Evolutionary conservation across 2,888 invertebrate genomes (phyloP).

Genomic region (Sarcophaga variegata): DNA sequence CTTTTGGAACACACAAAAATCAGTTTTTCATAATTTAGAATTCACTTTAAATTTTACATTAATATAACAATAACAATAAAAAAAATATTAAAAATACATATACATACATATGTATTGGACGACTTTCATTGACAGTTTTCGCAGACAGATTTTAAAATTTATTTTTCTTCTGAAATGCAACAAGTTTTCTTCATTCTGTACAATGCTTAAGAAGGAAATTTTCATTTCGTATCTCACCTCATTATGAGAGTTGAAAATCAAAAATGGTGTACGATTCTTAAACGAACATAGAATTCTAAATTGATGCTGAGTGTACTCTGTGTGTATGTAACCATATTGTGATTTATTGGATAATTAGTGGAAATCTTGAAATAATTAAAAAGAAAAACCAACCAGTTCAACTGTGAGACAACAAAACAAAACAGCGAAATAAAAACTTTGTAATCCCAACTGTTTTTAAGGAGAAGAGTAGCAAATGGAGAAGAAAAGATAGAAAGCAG

Average conservation of each 20-base stretch:
- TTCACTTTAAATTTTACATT: no score
- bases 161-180: no score
- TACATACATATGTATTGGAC: background rate
- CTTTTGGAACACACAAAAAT: no score
- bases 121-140: background rate
- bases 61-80: no score
- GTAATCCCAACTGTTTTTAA: background rate
- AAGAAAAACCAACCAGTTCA: slow-evolving; percentile 39
- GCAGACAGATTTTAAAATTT: no score
- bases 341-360: slow-evolving; percentile 62
- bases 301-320: background rate
- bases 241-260: background rate
- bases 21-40: no score
- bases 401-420: slow-evolving; percentile 4
- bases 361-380: slow-evolving; percentile 52
- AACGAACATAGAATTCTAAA: background rate
- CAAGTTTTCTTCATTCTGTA: no score
- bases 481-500: background rate
- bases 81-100: no score
- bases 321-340: background rate
- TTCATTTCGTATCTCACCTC: background rate
- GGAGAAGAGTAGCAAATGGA: slow-evolving; percentile 18
- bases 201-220: background rate
- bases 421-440: background rate
- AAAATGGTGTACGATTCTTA: background rate